These are phyloP conservation scores for Heliangelus exortis DNA, from an alignment of 2,797 vertebrate genomes.

Conservation along the genomic window DNA sequence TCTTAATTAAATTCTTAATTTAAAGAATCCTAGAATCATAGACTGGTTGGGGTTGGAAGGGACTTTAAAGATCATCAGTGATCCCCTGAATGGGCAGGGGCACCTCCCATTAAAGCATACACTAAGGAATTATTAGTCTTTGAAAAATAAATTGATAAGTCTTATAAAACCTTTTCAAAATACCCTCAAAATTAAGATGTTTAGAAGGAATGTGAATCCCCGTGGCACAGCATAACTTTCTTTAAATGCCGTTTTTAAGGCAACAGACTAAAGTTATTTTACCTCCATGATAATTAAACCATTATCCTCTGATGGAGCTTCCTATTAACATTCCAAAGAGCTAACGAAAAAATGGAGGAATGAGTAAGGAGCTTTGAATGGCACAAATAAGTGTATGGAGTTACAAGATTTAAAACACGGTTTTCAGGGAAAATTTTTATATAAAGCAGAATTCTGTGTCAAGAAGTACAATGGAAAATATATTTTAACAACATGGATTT, in stretches of 20 bases:
- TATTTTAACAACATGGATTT: not conserved
- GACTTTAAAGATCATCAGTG: no score
- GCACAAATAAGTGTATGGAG: not conserved
- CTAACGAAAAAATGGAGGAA: not conserved
- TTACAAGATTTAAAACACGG: not conserved
- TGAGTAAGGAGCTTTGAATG: not conserved
- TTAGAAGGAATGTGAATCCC: not conserved
- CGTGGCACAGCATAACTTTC: not conserved
- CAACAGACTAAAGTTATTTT: not conserved
- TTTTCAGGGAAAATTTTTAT: not conserved
- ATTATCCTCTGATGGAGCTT: not conserved
- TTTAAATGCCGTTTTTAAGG: conserved; percentile 35
- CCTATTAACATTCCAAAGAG: not conserved
- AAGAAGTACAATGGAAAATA: not conserved
- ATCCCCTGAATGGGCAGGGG: no score
- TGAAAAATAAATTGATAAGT: not conserved
- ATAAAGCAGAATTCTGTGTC: not conserved
- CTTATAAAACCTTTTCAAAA: not conserved
- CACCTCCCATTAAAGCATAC: not conserved
- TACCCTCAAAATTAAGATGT: not conserved
- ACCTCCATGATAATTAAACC: conserved; percentile 17
- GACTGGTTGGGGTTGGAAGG: no score
- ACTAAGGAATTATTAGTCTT: not conserved
- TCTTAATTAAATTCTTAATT: no score
- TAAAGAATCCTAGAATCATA: not conserved